Percentiles rank a stretch among this genome's conserved stretches.
phyloP scores from a whole-genome alignment of 2,113 vertebrate genomes.

The Aspiorhynchus laticeps region DNA sequence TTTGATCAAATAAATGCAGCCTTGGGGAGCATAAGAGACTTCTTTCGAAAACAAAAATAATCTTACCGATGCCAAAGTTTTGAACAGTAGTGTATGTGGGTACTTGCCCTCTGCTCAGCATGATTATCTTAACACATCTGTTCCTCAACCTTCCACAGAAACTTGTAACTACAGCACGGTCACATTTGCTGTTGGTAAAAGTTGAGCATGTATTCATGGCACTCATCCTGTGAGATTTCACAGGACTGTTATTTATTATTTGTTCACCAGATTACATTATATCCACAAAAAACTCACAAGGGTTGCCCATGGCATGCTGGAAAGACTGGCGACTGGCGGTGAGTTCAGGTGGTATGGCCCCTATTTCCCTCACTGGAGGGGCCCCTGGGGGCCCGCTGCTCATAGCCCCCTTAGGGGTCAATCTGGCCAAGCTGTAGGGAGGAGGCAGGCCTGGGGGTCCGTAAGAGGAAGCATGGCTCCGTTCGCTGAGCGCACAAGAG shows the following conservation, averaged over 20 bases:
- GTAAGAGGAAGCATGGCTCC: constrained; percentile 86
- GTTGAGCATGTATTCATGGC: not conserved
- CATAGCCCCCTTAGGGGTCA: constrained; percentile 75
- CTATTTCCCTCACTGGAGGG: constrained; percentile 88
- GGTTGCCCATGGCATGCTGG: constrained; percentile 97
- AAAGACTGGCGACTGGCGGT: constrained; percentile 96
- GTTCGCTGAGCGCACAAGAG: constrained; percentile 83
- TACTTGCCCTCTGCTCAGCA: not conserved
- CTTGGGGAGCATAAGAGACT: not conserved
- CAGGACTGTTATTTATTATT: constrained; percentile 58
- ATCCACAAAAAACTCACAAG: constrained; percentile 97
- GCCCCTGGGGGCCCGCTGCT: constrained; percentile 83
- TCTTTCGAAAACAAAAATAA: not conserved
- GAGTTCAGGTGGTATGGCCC: constrained; percentile 88
- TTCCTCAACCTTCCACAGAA: not conserved
- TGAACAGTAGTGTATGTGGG: not conserved
- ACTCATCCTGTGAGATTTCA: not conserved
- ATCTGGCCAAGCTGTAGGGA: constrained; percentile 81
- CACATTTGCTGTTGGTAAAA: not conserved
- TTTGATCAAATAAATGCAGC: not conserved
- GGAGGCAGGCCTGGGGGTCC: constrained; percentile 89
- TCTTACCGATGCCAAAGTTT: not conserved
- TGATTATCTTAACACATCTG: constrained; percentile 1
- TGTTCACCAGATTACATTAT: constrained; percentile 84
- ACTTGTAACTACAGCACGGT: constrained; percentile 3